Evolutionary conservation across 2,113 vertebrate species (phyloP).

Genomic region (Tachysurus vachellii): DNA sequence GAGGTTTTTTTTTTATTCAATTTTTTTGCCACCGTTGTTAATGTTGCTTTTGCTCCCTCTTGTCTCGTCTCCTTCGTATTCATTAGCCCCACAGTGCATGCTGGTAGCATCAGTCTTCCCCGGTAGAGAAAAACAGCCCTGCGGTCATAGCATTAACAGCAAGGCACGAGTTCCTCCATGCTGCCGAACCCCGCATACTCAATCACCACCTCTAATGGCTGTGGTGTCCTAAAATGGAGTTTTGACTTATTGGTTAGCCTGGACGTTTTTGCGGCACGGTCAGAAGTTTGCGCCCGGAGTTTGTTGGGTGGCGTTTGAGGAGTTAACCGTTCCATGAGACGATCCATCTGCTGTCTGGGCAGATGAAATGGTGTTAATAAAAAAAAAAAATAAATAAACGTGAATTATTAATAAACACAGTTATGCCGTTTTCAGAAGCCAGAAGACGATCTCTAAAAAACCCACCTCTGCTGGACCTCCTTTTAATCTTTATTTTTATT

Average conservation of each 20-base stretch:
- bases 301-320: neutral
- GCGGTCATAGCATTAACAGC: slow-evolving; percentile 52
- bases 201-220: slow-evolving; percentile 40
- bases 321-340: neutral
- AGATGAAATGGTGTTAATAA: slow-evolving; percentile 41
- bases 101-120: slow-evolving; percentile 53
- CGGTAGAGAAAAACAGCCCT: slow-evolving; percentile 51
- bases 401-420: slow-evolving; percentile 54
- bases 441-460: neutral
- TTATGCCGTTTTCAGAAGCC: slow-evolving; percentile 39
- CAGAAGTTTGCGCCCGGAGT: neutral
- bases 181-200: slow-evolving; percentile 38
- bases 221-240: slow-evolving; percentile 10
- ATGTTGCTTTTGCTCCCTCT: slow-evolving; percentile 47
- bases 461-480: slow-evolving; percentile 18
- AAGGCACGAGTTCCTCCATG: slow-evolving; percentile 40
- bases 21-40: slow-evolving; percentile 39
- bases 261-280: neutral
- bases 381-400: slow-evolving; percentile 49
- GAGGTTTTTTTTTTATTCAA: slow-evolving; percentile 30
- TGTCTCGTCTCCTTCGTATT: slow-evolving; percentile 48
- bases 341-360: neutral
- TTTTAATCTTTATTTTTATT: slow-evolving; percentile 59
- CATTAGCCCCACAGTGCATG: slow-evolving; percentile 57
- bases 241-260: neutral